Base-by-base conservation (phyloP, 2,113 vertebrate genomes). In the Coryphaenoides rupestris region DNA sequence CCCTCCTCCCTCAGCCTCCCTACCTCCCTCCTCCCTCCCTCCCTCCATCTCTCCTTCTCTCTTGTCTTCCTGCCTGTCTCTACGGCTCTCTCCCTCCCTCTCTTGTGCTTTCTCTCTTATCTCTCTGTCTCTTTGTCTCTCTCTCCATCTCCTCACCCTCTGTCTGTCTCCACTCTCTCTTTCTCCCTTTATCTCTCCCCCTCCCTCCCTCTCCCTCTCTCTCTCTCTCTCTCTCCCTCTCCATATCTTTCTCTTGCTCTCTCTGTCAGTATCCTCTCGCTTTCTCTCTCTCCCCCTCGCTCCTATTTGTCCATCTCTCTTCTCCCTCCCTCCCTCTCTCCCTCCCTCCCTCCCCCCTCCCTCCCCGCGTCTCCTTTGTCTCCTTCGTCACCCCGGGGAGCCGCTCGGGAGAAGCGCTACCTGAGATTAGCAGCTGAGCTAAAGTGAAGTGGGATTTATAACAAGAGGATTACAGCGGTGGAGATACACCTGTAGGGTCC, bases 401-500 rank as follows among this genome's bases (percentile, higher is more conserved):
- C 88, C 86, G 90, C 90, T 90, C 88, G 87, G 86, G 87, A 86
- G 88, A 89, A 90, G 86, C 70, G 82, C 88, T 88, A 91, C 86
- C 88, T 87, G 85, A 89, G 89, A 86, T 90, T 90, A 89, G 86
- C 58, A 75, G 82, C 81, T 69, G 80, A 74, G 77, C 87, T 87
- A 81, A 87, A 90, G 88, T 90, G 86, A 91, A 89, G 89, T 89
- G 86, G 81, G 87, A 89, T 86, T 91, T 90, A 90, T 91, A 89
- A 17, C 33, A 40, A 87, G 87, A 78, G 88, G 89, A 90, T 92
- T 91, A 92, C 86, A 86, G 87, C 74, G 65, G 82, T 81, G 88
- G 89, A 90, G 86, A 87, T 84, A 88, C 47, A 50, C 88, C 86
- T 88, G 76, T 86, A 89, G 80, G 86, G 75, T 79, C 81, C 62